phyloP scores from a whole-genome alignment of 2,113 vertebrate genomes.

The Oreocharis arfaki region DNA sequence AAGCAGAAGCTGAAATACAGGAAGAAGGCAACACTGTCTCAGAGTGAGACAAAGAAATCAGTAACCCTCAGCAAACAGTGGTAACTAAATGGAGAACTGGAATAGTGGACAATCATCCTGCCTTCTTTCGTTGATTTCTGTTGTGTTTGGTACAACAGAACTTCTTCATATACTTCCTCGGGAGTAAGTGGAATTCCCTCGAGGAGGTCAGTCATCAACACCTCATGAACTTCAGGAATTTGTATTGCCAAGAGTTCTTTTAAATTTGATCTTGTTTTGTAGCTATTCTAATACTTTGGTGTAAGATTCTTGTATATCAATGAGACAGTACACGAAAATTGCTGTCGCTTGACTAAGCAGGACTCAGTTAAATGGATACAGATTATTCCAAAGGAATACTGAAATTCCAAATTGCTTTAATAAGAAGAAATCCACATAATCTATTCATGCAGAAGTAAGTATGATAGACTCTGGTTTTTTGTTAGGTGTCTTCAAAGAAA shows the following conservation, averaged over 20 bases:
- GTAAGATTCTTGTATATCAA: background rate
- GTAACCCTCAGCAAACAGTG: background rate
- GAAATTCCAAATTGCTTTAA: background rate
- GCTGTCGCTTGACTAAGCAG: background rate
- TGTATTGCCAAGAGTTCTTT: background rate
- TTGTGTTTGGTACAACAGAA: background rate
- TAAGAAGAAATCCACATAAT: background rate
- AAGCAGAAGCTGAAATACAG: background rate
- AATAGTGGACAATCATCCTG: background rate
- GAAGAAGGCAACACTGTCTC: background rate
- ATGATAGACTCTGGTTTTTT: background rate
- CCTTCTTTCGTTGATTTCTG: background rate
- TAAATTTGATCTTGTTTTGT: background rate
- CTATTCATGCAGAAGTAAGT: background rate
- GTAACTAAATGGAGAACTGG: background rate
- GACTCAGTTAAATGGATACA: background rate
- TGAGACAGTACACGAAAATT: background rate
- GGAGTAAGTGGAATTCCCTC: background rate
- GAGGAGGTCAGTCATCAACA: background rate
- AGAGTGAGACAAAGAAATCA: background rate
- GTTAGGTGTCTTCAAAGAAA: background rate
- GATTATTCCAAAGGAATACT: background rate
- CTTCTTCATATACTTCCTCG: background rate
- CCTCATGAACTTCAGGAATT: background rate
- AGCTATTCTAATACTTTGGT: background rate